phyloP scores from a whole-genome alignment of 2,888 invertebrate species.

The Therioaphis trifolii region DNA sequence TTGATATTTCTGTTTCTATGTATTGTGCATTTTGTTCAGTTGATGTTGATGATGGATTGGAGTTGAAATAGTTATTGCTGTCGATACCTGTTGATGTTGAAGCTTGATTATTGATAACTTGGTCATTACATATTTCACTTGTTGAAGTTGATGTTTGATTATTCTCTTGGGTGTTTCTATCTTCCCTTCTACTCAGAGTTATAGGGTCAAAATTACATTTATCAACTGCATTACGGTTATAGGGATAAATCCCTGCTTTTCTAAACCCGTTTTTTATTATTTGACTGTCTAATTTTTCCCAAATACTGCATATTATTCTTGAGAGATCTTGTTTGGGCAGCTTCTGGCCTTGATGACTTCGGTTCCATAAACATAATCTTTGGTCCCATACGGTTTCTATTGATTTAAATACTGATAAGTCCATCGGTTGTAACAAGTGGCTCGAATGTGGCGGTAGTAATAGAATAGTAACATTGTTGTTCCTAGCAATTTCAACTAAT shows the following conservation, averaged over 20 bases:
- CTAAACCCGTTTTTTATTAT: neutral
- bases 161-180: neutral
- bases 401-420: neutral
- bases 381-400: neutral
- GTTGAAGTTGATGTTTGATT: constrained; percentile 4
- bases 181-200: neutral
- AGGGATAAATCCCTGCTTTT: neutral
- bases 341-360: neutral
- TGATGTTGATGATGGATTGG: neutral
- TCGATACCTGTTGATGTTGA: constrained; percentile 4
- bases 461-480: neutral
- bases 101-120: no score
- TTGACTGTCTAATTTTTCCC: no score
- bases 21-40: neutral
- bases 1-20: constrained; percentile 4
- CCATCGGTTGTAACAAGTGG: neutral
- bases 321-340: neutral
- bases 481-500: neutral
- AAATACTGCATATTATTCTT: constrained; percentile 1
- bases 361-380: constrained; percentile 3
- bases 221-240: constrained; percentile 9
- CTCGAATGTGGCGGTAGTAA: neutral
- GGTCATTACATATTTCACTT: no score
- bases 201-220: constrained; percentile 13
- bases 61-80: neutral